Evolutionary conservation across 2,888 invertebrate genomes (phyloP), one percentile per base, ranked within the genome.

Genomic region (Andrena fulva): DNA sequence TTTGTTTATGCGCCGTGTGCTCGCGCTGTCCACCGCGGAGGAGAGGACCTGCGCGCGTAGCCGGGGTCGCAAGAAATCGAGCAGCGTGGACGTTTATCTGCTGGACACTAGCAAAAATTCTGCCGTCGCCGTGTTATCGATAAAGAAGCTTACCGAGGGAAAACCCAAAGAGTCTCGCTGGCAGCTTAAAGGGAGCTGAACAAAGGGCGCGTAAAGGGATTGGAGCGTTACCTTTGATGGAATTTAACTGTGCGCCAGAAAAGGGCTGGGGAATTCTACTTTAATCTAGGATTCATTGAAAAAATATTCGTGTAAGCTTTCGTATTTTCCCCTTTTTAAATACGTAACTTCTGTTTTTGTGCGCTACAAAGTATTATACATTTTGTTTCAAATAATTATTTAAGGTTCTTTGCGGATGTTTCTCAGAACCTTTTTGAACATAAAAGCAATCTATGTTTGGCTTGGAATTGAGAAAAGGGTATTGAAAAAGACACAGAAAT

Each of bases 1-100:
- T 81, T 68, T 81, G 73, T 81, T 72, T 81, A 64, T n/a, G 80
- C 50, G 6, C 10, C 63, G 24, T 29, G 63, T 69, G 29, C 42
- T 59, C 35, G 31, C 35, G 20, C 29, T n/a, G 12, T 24, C 59
- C 29, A 67, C 42, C 31, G 12, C 20, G 35, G 8, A 48, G 67
- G 16, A 27, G 80, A 42, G 31, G 31, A 48, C 2, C 29, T 24
- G 60, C 31, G 10, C 27, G 27, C 10, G 24, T 54, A 31, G 5
- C n/a, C 56, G 42, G 24, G 16, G 0, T n/a, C 16, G 42, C 73
- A 73, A 68, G 63, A 79, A 56, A 79, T 72, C 80, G 62, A 42
- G 29, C 54, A 42, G 16, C 16, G 50, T 12, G 5, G 35, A 24
- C n/a, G 48, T 54, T 56, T 62, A 16, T 79, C 52, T 59, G n/a